Conservation (phyloP, 2,797 vertebrate genomes). For the Paramormyrops hopkinsi region DNA sequence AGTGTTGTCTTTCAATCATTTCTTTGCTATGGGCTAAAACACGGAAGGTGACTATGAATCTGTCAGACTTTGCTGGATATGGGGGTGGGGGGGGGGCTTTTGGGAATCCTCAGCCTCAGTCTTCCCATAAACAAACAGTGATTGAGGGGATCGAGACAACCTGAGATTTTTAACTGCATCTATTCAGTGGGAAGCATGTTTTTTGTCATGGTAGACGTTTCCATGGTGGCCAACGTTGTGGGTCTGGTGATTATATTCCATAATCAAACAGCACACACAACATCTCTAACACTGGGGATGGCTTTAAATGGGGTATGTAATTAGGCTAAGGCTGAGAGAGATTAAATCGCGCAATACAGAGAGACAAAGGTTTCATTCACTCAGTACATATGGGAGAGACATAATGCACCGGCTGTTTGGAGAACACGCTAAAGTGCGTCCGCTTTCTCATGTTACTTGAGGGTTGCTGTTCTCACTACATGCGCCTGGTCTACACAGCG, state of each 20-base stretch:
- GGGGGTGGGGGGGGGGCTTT: neutral
- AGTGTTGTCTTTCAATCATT: neutral
- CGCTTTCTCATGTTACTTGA: neutral
- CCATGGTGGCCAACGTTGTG: neutral
- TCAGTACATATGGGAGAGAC: neutral
- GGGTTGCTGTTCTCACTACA: neutral
- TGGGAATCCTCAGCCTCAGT: neutral
- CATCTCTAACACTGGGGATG: constrained; percentile 20
- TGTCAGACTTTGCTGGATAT: neutral
- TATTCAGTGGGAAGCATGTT: neutral
- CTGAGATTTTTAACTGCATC: neutral
- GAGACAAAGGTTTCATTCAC: constrained; percentile 35
- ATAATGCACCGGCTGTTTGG: neutral
- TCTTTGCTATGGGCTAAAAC: neutral
- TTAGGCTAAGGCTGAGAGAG: constrained; percentile 31
- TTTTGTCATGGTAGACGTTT: neutral
- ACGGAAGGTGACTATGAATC: neutral
- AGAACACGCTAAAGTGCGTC: neutral
- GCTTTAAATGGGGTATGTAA: constrained; percentile 42
- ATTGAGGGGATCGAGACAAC: neutral
- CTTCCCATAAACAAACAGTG: constrained; percentile 19
- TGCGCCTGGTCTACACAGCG: no score
- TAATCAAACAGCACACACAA: constrained; percentile 37
- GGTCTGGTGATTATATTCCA: neutral
- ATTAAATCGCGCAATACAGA: constrained; percentile 30